Conservation (phyloP, 2,113 vertebrate species). For the Aegotheles bennettii region DNA sequence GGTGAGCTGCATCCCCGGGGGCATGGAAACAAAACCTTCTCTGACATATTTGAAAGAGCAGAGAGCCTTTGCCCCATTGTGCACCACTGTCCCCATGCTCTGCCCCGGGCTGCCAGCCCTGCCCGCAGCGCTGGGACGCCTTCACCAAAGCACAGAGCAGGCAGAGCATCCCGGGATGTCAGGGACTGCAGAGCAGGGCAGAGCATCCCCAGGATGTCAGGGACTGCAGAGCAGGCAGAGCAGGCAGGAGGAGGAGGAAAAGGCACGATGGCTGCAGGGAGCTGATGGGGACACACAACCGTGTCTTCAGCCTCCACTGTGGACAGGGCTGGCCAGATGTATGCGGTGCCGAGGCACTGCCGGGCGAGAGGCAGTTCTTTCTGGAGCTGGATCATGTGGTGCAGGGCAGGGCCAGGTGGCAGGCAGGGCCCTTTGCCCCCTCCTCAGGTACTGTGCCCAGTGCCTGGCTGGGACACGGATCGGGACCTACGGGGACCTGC, state of each 20-base stretch:
- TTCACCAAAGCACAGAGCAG: neutral
- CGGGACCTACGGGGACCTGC: neutral
- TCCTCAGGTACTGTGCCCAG: neutral
- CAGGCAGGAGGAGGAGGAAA: neutral
- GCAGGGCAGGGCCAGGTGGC: neutral
- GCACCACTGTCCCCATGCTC: fast-evolving
- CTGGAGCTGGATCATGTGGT: neutral
- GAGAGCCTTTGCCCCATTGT: neutral
- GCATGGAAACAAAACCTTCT: neutral
- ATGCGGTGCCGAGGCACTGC: neutral
- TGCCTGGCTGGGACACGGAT: neutral
- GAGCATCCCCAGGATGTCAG: neutral
- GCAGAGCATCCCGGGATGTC: too few relatives aligned
- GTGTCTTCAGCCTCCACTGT: neutral
- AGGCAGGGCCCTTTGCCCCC: neutral
- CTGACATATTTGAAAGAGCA: neutral
- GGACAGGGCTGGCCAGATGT: neutral
- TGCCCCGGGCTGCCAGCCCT: neutral
- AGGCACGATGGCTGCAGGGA: neutral
- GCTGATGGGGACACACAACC: fast-evolving
- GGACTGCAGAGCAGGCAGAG: neutral
- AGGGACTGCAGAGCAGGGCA: neutral
- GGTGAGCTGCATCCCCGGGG: fast-evolving
- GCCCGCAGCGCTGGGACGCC: neutral
- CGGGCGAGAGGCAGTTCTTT: neutral